A percentile compares a stretch with the other conserved stretches of the same genome.
phyloP scores from a whole-genome alignment of 2,888 invertebrate species.

The Oligia latruncula region DNA sequence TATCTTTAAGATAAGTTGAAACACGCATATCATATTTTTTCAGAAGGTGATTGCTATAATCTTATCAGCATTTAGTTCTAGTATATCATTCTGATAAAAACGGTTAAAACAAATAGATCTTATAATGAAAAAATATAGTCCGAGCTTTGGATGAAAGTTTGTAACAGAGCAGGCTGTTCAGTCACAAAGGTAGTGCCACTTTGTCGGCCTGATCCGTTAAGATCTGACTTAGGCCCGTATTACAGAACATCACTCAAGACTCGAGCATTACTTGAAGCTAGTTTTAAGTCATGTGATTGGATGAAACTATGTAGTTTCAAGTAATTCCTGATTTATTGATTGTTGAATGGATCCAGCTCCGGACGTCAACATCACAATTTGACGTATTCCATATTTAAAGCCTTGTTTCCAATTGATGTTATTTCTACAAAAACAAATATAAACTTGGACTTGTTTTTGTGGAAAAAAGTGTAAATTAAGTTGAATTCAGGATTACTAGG shows the following conservation, averaged over 20 bases:
- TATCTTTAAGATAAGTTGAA: slow-evolving; percentile 20
- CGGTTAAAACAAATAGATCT: slow-evolving; percentile 7
- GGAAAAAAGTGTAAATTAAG: background rate
- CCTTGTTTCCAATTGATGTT: background rate
- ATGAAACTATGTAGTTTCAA: background rate
- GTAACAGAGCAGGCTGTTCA: background rate
- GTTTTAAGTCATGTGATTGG: background rate
- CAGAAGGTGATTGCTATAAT: slow-evolving; percentile 12
- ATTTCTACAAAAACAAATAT: background rate
- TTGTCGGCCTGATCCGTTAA: background rate
- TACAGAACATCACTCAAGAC: background rate
- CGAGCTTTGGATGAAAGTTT: background rate
- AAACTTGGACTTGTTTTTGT: background rate
- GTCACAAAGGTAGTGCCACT: background rate
- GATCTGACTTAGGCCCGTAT: background rate
- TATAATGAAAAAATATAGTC: background rate
- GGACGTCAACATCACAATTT: background rate
- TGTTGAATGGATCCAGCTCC: background rate
- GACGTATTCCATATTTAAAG: background rate
- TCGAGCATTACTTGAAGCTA: background rate
- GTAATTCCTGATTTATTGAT: background rate
- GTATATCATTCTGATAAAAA: slow-evolving; percentile 15
- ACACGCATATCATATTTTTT: slow-evolving; percentile 1
- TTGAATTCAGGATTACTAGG: background rate
- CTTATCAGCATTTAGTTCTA: slow-evolving; percentile 37